phyloP scores from a whole-genome alignment of 1,140 invertebrate genomes.

The Ceratina japonica region DNA sequence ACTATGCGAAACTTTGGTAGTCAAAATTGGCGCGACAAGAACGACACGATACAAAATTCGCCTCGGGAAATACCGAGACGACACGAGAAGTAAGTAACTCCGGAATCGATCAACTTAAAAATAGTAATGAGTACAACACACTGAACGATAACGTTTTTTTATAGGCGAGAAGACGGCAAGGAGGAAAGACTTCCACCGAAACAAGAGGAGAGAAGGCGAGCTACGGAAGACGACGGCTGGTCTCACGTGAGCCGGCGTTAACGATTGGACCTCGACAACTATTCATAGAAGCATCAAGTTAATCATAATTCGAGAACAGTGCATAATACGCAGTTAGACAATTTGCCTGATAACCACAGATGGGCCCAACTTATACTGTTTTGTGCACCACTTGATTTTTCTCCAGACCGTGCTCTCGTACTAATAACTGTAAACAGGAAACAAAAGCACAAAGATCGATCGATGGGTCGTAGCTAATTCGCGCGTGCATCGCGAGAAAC shows the following conservation, averaged over 20 bases:
- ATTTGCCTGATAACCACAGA: conserved; percentile 39
- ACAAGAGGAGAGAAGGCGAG: conserved; percentile 65
- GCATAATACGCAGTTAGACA: conserved; percentile 47
- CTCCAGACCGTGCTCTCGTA: conserved; percentile 18
- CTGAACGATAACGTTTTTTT: not conserved
- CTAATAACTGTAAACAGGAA: conserved; percentile 7
- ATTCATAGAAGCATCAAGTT: conserved; percentile 40
- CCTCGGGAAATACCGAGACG: conserved; percentile 47
- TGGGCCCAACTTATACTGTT: conserved; percentile 45
- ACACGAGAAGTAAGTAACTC: conserved; percentile 38
- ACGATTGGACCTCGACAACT: conserved; percentile 11
- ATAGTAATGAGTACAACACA: not conserved
- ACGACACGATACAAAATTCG: conserved; percentile 39
- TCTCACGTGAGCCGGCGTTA: conserved; percentile 71
- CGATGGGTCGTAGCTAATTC: conserved; percentile 19
- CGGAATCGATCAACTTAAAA: not conserved
- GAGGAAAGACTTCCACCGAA: conserved; percentile 63
- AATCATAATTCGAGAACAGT: conserved; percentile 47
- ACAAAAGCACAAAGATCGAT: conserved; percentile 28
- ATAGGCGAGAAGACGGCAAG: conserved; percentile 59
- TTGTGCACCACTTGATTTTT: conserved; percentile 48
- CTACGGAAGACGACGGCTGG: conserved; percentile 71
- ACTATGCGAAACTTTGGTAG: conserved; percentile 14
- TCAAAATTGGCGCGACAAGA: conserved; percentile 56
- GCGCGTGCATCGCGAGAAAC: not conserved